Evolutionary conservation across 2,113 vertebrate species (phyloP).

Genomic region (Silurus asotus): DNA sequence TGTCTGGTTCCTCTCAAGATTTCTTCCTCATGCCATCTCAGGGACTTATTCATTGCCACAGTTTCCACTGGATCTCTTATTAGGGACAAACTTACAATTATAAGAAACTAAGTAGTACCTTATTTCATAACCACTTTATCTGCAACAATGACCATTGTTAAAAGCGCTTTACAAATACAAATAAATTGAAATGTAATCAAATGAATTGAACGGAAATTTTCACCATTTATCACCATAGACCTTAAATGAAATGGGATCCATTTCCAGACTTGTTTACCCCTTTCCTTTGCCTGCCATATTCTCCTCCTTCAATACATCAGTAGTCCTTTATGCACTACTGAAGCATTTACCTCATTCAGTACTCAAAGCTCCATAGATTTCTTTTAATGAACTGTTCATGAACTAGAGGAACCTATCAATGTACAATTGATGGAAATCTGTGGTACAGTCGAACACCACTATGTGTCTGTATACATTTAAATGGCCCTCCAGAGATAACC

Average conservation of each 20-base stretch:
- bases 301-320: not conserved
- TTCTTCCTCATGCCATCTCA: too few relatives aligned
- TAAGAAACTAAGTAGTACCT: too few relatives aligned
- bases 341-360: conserved; percentile 51
- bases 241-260: not conserved
- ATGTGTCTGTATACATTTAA: conserved; percentile 52
- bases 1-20: too few relatives aligned
- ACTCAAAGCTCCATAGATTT: conserved; percentile 34
- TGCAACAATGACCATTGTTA: too few relatives aligned
- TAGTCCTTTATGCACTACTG: conserved; percentile 40
- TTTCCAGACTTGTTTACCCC: conserved; percentile 1
- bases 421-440: conserved; percentile 55
- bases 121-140: too few relatives aligned
- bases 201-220: too few relatives aligned
- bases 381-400: conserved; percentile 66
- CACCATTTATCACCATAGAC: not conserved
- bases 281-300: not conserved
- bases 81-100: too few relatives aligned
- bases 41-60: too few relatives aligned
- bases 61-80: too few relatives aligned
- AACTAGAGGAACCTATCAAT: conserved; percentile 56
- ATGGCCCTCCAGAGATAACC: conserved; percentile 55
- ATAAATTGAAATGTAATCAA: too few relatives aligned
- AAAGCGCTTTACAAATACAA: too few relatives aligned
- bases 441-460: conserved; percentile 66